Base-by-base conservation (phyloP, 2,888 invertebrate genomes). In the Cataglyphis livida region DNA sequence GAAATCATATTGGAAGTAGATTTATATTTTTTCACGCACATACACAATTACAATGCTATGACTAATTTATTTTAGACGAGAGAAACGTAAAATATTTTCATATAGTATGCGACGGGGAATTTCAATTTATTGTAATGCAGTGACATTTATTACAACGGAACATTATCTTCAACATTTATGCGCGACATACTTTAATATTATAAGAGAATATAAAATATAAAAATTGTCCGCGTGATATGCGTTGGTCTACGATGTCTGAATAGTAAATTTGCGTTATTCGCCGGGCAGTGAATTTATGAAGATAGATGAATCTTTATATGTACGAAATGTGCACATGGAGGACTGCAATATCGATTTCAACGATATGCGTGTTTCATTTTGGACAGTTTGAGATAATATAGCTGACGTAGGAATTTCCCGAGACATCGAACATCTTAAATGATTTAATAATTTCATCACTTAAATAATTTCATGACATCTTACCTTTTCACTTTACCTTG, bases 171-270 rank as follows among this genome's bases (percentile, higher is more conserved):
- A 59, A 48, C 44, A 59, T 79, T 59, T 70, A 59, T 79, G 44
- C 51, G 21, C 59, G 78, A 59, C 44, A 48, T 79, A 70, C 70
- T 79, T 79, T 71, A 78, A 78, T 70, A 79, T 79, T 71, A 59
- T 44, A 70, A 38, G 57, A 57, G 54, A 44, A 79, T 59, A 48
- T 57, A 35, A 59, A 68, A 70, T 44, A n/a, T 57, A 79, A 51
- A 51, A 71, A 79, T 79, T 61, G 59, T 41, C 44, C 71, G 59
- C n/a, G 41, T 57, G 78, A 78, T 68, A 32, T 41, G 41, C 68
- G 59, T 48, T 41, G 54, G 59, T 21, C 32, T 12, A 38, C 68
- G 54, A 54, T 25, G 38, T 44, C 44, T 25, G 38, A 38, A 44
- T 59, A 44, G 44, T 59, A 44, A 64, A 71, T 59, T 48, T 48